Conservation (phyloP, 2,888 invertebrate genomes). For the Rhagophthalmus giganteus region DNA sequence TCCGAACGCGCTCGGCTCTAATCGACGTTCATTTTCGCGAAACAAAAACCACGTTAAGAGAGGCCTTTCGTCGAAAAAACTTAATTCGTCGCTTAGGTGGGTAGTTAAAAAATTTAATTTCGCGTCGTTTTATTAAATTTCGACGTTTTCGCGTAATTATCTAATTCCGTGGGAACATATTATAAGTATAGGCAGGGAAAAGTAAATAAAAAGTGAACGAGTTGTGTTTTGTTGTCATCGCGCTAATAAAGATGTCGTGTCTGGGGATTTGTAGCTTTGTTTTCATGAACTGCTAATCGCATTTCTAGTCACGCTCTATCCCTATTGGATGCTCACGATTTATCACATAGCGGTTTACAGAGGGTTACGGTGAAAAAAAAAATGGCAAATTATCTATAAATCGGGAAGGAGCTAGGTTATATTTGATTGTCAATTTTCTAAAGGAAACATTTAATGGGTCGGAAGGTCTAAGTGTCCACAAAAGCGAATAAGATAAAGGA, state of each 20-base stretch:
- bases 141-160: not conserved
- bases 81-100: too few species aligned
- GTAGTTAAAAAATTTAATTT: too few species aligned
- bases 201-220: conserved; percentile 21
- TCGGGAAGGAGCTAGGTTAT: too few species aligned
- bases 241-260: conserved; percentile 35
- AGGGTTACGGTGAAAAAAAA: conserved; percentile 7
- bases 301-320: conserved; percentile 33
- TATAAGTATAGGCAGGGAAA: not conserved
- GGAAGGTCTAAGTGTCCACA: too few species aligned
- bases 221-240: conserved; percentile 27
- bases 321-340: conserved; percentile 24
- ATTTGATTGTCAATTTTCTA: too few species aligned
- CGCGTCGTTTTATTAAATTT: not conserved
- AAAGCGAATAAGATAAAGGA: too few species aligned
- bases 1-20: too few species aligned
- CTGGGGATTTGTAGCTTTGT: conserved; percentile 30
- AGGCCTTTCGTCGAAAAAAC: too few species aligned
- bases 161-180: not conserved
- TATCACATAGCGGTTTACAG: conserved; percentile 20
- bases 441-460: too few species aligned
- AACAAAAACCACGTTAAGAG: too few species aligned
- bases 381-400: conserved; percentile 13
- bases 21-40: too few species aligned
- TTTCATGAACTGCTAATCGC: conserved; percentile 32